Percentiles rank a stretch among this genome's conserved stretches.
Evolutionary conservation across 1,140 invertebrate species (phyloP).

Genomic region (Cydia amplana): DNA sequence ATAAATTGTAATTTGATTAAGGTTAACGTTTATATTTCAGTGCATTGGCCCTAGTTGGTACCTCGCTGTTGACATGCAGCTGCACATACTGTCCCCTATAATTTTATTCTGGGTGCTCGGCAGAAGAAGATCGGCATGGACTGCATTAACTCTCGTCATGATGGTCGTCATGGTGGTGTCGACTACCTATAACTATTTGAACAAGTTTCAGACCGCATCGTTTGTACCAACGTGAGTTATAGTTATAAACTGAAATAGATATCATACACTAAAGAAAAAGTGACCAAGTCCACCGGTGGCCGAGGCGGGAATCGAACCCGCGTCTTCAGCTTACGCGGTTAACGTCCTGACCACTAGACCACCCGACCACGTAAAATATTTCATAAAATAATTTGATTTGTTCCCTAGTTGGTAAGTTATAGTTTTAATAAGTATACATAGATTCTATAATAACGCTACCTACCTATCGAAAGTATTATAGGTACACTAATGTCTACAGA

Average conservation of each 20-base stretch:
- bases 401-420: too few species aligned
- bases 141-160: not conserved
- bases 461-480: not conserved
- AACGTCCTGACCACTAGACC: too few species aligned
- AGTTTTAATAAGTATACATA: too few species aligned
- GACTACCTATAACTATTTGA: conserved; percentile 11
- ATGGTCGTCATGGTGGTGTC: conserved; percentile 37
- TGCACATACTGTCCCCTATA: conserved; percentile 82
- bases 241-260: too few species aligned
- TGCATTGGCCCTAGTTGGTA: conserved; percentile 81
- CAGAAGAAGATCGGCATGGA: conserved; percentile 48
- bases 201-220: not conserved
- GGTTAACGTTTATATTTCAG: conserved; percentile 64
- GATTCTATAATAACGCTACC: too few species aligned
- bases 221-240: conserved; percentile 17
- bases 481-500: not conserved
- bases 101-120: conserved; percentile 70
- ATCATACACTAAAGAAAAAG: too few species aligned
- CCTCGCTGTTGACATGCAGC: conserved; percentile 86
- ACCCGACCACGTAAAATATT: too few species aligned
- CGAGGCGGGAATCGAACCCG: too few species aligned
- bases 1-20: too few species aligned
- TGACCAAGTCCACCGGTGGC: too few species aligned
- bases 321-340: too few species aligned
- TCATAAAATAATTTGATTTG: too few species aligned